phyloP scores from a whole-genome alignment of 2,888 invertebrate genomes.

The Drosophila cognata region DNA sequence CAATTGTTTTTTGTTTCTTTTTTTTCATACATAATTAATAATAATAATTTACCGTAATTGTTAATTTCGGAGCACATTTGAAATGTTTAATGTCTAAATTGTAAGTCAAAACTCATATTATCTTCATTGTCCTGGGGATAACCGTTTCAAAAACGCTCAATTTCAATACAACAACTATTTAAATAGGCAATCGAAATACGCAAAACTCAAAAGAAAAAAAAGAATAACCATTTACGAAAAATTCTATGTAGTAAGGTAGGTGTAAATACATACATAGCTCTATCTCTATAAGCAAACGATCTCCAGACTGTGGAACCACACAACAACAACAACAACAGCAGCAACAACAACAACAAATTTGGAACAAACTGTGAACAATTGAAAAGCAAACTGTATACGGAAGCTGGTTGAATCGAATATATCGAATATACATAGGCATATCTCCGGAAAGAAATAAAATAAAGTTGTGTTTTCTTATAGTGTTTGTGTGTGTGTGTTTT shows the following conservation, averaged over 20 bases:
- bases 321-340: slow-evolving; percentile 12
- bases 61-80: slow-evolving; percentile 66
- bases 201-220: slow-evolving; percentile 34
- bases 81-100: slow-evolving; percentile 69
- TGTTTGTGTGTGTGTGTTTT: slow-evolving; percentile 24
- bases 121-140: slow-evolving; percentile 61
- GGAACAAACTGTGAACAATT: slow-evolving; percentile 40
- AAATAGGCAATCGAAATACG: slow-evolving; percentile 52
- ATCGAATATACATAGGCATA: slow-evolving; percentile 4
- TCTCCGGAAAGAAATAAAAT: slow-evolving; percentile 29
- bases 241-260: slow-evolving; percentile 32
- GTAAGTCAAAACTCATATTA: slow-evolving; percentile 76
- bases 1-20: slow-evolving; percentile 34
- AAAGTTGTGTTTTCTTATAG: slow-evolving; percentile 14
- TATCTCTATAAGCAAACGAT: slow-evolving; percentile 49
- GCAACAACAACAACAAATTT: slow-evolving; percentile 33
- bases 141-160: slow-evolving; percentile 74
- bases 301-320: slow-evolving; percentile 32
- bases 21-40: slow-evolving; percentile 43
- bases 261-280: slow-evolving; percentile 48
- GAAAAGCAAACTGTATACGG: slow-evolving; percentile 43
- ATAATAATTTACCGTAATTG: slow-evolving; percentile 56
- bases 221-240: slow-evolving; percentile 32
- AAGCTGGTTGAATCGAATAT: slow-evolving; percentile 39
- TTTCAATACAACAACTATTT: slow-evolving; percentile 73